phyloP scores from a whole-genome alignment of 1,140 invertebrate genomes.

The Caenorhabditis inopinata region DNA sequence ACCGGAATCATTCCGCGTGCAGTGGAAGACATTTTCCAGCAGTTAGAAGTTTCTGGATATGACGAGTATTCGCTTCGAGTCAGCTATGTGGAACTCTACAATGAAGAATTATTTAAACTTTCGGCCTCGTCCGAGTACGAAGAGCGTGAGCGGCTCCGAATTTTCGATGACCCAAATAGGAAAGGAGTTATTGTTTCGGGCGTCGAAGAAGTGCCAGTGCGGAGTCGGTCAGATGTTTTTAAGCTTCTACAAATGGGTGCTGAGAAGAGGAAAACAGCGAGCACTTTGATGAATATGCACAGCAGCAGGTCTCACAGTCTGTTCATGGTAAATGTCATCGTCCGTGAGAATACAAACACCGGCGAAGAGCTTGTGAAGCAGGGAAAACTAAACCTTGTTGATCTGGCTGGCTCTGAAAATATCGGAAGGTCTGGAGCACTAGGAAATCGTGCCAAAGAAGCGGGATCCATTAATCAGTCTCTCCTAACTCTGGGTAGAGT shows the following conservation, averaged over 20 bases:
- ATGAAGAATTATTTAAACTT: conserved; percentile 93
- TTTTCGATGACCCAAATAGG: conserved; percentile 68
- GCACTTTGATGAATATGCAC: conserved; percentile 88
- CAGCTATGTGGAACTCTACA: conserved; percentile 89
- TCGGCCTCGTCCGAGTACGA: conserved; percentile 76
- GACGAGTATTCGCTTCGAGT: conserved; percentile 85
- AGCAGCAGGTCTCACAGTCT: conserved; percentile 93
- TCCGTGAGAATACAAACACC: conserved; percentile 83
- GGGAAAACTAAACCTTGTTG: conserved; percentile 76
- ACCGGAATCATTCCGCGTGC: conserved; percentile 70
- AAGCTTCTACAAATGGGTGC: conserved; percentile 83
- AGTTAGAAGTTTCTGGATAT: conserved; percentile 65
- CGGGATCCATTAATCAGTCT: conserved; percentile 91
- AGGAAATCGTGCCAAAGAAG: conserved; percentile 85
- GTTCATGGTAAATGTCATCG: conserved; percentile 90
- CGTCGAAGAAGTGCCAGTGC: conserved; percentile 85
- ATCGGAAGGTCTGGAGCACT: conserved; percentile 87
- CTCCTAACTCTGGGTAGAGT: conserved; percentile 89
- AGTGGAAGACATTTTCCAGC: conserved; percentile 69
- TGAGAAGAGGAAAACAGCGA: conserved; percentile 82
- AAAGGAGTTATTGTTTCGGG: conserved; percentile 81
- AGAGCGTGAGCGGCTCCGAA: conserved; percentile 71
- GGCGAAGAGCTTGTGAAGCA: conserved; percentile 82
- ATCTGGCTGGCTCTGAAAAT: conserved; percentile 94
- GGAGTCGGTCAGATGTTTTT: conserved; percentile 87